phyloP scores from a whole-genome alignment of 2,888 invertebrate genomes.

The Erynnis tages region DNA sequence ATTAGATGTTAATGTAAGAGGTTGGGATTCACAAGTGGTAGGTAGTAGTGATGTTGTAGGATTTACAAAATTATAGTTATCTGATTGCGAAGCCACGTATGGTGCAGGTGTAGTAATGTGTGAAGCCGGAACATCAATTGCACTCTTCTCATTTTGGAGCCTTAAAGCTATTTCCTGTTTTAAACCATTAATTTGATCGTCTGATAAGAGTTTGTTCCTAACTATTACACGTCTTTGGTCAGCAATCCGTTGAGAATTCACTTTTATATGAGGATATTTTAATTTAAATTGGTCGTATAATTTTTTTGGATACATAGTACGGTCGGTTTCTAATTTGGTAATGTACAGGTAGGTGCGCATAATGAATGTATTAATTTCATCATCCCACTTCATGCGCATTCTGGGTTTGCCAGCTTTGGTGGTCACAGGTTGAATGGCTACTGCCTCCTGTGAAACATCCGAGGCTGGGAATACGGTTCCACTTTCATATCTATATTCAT shows the following conservation, averaged over 20 bases:
- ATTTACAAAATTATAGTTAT: no score
- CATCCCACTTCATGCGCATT: constrained; percentile 27
- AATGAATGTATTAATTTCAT: constrained; percentile 22
- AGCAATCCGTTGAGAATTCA: constrained; percentile 31
- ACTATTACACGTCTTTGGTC: constrained; percentile 34
- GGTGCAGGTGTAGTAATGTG: no score
- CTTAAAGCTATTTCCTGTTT: constrained; percentile 15
- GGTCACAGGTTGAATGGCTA: constrained; percentile 30
- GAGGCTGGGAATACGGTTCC: no score
- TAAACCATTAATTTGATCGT: constrained; percentile 4
- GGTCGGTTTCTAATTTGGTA: constrained; percentile 24
- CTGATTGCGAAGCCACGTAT: no score
- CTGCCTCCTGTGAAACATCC: no score
- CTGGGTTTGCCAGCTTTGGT: constrained; percentile 32
- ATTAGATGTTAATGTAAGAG: background rate
- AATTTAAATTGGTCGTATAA: background rate
- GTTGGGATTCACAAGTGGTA: background rate
- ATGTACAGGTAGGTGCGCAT: constrained; percentile 23
- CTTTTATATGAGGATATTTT: constrained; percentile 28
- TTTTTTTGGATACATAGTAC: constrained; percentile 16
- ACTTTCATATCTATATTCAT: no score
- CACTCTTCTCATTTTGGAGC: background rate
- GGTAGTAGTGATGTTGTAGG: background rate
- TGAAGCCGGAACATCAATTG: no score
- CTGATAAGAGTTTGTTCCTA: constrained; percentile 28